Base-by-base conservation (phyloP, 37 sponge, comb jelly and placozoan species). In the Aplysina aerophoba region DNA sequence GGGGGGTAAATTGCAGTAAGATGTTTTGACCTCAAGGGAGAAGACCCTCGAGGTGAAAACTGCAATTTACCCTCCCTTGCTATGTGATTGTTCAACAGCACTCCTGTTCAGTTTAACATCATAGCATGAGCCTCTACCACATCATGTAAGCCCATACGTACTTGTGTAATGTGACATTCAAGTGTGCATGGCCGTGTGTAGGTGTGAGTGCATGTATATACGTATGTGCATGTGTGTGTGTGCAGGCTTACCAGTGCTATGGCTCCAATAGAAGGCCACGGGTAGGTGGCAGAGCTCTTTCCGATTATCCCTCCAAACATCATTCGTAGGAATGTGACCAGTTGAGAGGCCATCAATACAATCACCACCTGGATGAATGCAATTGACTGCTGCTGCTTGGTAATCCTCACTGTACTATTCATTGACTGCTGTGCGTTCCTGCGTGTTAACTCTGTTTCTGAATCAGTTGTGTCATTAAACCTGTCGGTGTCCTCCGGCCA, bases 241-340 rank as follows among this genome's bases (percentile, higher is more conserved):
- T 65, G 66, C 27, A 30, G 22, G 66, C 27, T 27, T 62, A 62
- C 95, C 73, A 61, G 15, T 3, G 87, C 4, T 28, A 90, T 16
- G 2, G 96, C 88, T 14, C 36, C 67, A 15, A 6, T n/a, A 30
- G 56, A 79, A 4, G 96, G 96, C 96, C 96, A 96, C 11, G 96
- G 96, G 63, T 77, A 91, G 30, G 66, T 64, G 17, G 59, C 84
- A 4, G 24, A 53, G 40, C 84, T 88, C 67, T 95, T 95, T 13
- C 88, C 88, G 33, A 92, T 27, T 0, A 93, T 80, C 44, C 96
- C 96, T 34, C 68, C 66, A 15, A 90, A 69, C 22, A 90, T 31
- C 55, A 84, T 84, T 0, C 93, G 85, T 19, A 86, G 56, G 40
- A 88, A 80, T 8, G 87, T 85, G 31, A 96, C 17, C 0, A 83